phyloP scores from a whole-genome alignment of 2,113 vertebrate genomes.

The Uria lomvia region DNA sequence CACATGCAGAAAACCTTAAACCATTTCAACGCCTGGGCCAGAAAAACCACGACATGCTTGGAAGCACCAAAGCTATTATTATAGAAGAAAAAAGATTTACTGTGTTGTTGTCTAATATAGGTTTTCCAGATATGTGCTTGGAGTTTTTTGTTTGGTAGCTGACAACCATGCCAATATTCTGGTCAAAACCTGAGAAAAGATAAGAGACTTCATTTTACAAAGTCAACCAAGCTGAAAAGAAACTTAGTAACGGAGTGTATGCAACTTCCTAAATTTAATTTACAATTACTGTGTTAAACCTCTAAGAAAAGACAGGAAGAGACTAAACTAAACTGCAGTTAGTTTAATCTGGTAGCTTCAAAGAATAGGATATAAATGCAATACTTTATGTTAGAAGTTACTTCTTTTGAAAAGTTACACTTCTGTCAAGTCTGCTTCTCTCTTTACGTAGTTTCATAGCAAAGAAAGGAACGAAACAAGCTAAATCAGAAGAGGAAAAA shows the following conservation, averaged over 20 bases:
- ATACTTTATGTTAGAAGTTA: background rate
- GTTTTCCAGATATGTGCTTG: conserved; percentile 86
- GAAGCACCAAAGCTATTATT: conserved; percentile 84
- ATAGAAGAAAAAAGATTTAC: conserved; percentile 95
- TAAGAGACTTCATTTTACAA: background rate
- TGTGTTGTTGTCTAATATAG: conserved; percentile 93
- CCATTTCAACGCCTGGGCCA: conserved; percentile 81
- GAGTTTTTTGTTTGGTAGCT: conserved; percentile 76
- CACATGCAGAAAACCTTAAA: background rate
- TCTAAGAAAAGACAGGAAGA: background rate
- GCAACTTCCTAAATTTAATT: background rate
- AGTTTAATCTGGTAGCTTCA: background rate
- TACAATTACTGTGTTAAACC: background rate
- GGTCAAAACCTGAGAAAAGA: conserved; percentile 83
- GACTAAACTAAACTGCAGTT: background rate
- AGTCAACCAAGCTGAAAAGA: background rate
- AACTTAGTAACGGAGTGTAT: background rate
- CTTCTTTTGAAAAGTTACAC: background rate
- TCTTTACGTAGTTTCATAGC: background rate
- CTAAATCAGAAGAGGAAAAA: background rate
- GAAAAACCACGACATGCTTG: conserved; percentile 82
- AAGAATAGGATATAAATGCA: background rate
- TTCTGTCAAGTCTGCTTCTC: background rate
- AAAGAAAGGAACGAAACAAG: background rate
- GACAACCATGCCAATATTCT: conserved; percentile 85